phyloP scores from a whole-genome alignment of 2,888 invertebrate genomes.

The Neoitamus cyanurus region DNA sequence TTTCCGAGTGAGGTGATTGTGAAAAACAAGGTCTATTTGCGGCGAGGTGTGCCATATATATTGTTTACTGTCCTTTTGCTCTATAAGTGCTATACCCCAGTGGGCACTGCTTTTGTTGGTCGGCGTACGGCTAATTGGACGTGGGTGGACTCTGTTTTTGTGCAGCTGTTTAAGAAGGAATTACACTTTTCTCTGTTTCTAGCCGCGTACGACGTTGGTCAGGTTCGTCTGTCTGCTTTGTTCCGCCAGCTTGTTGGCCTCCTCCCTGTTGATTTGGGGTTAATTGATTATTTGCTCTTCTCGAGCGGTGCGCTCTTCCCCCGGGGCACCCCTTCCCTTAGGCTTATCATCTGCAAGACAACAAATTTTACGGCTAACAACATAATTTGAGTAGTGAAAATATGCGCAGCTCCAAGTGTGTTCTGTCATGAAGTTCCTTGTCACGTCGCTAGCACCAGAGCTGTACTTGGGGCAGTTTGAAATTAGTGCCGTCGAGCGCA shows the following conservation, averaged over 20 bases:
- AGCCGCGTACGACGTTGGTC: neutral
- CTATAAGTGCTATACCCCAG: neutral
- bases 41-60: neutral
- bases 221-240: neutral
- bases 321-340: neutral
- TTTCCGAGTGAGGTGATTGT: neutral
- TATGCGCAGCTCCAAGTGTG: conserved; percentile 13
- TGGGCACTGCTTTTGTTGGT: neutral
- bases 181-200: neutral
- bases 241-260: neutral
- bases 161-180: neutral
- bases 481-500: neutral
- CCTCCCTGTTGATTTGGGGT: conserved; percentile 26
- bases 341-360: neutral
- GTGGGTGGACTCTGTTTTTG: conserved; percentile 9
- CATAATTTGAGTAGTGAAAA: conserved; percentile 4
- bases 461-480: neutral
- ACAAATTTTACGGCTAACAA: neutral
- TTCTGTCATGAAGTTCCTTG: neutral
- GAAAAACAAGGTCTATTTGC: neutral
- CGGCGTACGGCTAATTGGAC: neutral
- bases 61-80: neutral
- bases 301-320: neutral
- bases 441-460: neutral
- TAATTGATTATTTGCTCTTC: conserved; percentile 31